phyloP scores from a whole-genome alignment of 2,797 vertebrate genomes.

The Columba guinea region DNA sequence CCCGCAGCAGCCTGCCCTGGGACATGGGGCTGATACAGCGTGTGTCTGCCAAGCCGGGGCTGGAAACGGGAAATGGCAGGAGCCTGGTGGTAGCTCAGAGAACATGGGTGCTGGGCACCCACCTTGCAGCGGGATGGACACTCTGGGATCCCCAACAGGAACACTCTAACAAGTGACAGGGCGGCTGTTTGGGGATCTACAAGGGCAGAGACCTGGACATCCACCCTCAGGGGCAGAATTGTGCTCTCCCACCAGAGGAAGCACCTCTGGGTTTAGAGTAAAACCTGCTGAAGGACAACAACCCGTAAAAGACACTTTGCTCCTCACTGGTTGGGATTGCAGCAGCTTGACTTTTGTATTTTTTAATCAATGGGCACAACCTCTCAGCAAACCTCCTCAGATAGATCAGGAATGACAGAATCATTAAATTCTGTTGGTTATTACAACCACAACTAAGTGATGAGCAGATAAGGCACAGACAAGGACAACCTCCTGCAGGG shows the following conservation, averaged over 20 bases:
- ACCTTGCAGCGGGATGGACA: background rate
- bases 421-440: fast-evolving
- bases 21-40: background rate
- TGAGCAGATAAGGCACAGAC: background rate
- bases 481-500: background rate
- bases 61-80: background rate
- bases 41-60: background rate
- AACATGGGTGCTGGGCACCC: fast-evolving
- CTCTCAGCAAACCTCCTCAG: background rate
- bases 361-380: fast-evolving
- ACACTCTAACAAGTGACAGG: fast-evolving
- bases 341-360: background rate
- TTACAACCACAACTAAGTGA: background rate
- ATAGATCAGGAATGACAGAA: background rate
- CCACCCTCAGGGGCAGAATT: background rate
- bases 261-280: background rate
- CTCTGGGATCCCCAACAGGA: background rate
- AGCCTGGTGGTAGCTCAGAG: background rate
- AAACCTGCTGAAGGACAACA: background rate
- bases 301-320: background rate
- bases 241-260: background rate
- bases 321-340: fast-evolving
- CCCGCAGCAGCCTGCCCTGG: background rate
- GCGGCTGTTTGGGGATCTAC: background rate
- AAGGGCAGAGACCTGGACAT: background rate